These are phyloP conservation scores for Pseudorasbora parva DNA, from an alignment of 2,113 vertebrate genomes.

Conservation along the genomic window DNA sequence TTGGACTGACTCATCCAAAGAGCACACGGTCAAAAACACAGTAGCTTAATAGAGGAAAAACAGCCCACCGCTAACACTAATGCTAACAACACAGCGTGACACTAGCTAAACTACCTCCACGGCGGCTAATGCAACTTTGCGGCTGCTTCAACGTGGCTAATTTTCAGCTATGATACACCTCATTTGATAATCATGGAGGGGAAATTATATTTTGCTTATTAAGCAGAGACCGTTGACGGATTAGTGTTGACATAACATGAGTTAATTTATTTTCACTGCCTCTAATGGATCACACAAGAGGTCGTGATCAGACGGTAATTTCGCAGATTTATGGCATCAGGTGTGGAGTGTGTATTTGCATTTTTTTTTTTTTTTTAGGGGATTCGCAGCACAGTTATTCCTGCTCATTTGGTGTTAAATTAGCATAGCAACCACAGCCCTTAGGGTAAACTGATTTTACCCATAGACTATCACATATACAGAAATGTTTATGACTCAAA, in stretches of 20 bases:
- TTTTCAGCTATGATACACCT: conserved; percentile 46
- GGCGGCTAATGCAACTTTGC: not conserved
- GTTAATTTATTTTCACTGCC: conserved; percentile 75
- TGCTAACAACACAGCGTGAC: conserved; percentile 30
- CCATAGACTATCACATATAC: not conserved
- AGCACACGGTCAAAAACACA: conserved; percentile 49
- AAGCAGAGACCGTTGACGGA: conserved; percentile 65
- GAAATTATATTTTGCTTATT: conserved; percentile 73
- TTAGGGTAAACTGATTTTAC: conserved; percentile 20
- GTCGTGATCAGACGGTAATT: conserved; percentile 75
- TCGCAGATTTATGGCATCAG: conserved; percentile 72
- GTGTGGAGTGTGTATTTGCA: conserved; percentile 68
- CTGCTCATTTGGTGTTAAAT: conserved; percentile 40
- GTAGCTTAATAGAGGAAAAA: conserved; percentile 5
- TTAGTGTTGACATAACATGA: conserved; percentile 72
- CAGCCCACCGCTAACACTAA: conserved; percentile 9
- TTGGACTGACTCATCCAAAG: conserved; percentile 34
- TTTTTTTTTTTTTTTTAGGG: conserved; percentile 58
- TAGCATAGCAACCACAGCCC: conserved; percentile 18
- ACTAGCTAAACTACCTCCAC: conserved; percentile 14
- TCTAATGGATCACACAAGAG: conserved; percentile 73
- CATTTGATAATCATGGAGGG: conserved; percentile 52
- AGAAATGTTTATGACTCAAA: not conserved
- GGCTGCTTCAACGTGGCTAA: not conserved
- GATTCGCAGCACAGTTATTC: conserved; percentile 52